Evolutionary conservation across 2,888 invertebrate genomes (phyloP).

Genomic region (Erpobdella octoculata): DNA sequence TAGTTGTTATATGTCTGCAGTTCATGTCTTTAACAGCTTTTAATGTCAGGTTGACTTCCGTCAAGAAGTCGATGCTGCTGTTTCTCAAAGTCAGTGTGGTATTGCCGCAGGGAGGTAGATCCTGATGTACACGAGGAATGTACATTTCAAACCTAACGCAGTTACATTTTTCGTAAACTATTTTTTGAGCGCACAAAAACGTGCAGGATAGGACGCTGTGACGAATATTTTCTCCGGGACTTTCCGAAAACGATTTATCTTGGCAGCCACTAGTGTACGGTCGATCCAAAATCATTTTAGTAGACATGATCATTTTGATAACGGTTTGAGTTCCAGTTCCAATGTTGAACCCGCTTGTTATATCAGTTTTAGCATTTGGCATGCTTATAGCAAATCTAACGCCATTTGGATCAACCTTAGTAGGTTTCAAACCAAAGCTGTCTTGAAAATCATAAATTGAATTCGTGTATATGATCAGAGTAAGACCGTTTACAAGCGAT

Average conservation of each 20-base stretch:
- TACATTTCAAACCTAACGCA: neutral
- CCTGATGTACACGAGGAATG: neutral
- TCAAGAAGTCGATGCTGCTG: neutral
- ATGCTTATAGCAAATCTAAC: neutral
- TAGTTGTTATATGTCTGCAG: neutral
- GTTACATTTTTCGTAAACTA: neutral
- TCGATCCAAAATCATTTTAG: neutral
- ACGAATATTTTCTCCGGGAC: neutral
- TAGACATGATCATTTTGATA: neutral
- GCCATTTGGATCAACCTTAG: neutral
- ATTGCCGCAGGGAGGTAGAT: neutral
- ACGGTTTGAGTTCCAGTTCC: slow-evolving; percentile 12
- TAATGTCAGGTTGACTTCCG: neutral
- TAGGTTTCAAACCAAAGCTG: neutral
- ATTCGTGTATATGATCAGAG: slow-evolving; percentile 4
- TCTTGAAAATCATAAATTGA: slow-evolving; percentile 5
- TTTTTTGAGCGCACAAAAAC: slow-evolving; percentile 5
- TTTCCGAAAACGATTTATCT: neutral
- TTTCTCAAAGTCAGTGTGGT: neutral
- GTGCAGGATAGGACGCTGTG: neutral
- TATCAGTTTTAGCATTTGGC: neutral
- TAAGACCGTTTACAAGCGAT: neutral
- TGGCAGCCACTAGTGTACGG: slow-evolving; percentile 19
- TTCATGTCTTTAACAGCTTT: neutral
- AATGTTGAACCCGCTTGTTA: neutral